These are phyloP conservation scores for Chrosomus eos DNA, from an alignment of 2,797 vertebrate genomes.

Conservation along the genomic window DNA sequence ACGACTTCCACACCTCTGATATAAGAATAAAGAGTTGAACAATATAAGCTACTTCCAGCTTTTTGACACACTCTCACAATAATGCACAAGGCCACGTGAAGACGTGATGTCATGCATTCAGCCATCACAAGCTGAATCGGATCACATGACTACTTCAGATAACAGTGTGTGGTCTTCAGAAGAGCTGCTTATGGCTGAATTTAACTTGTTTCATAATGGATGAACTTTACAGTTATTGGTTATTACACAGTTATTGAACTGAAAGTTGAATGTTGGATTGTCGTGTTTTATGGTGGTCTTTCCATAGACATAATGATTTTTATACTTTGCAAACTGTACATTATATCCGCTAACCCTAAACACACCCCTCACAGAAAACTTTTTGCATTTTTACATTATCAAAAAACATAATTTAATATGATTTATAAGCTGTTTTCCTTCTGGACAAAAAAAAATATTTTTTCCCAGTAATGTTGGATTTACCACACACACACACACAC, in stretches of 20 bases:
- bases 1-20: neutral
- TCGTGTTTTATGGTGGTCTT: neutral
- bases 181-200: neutral
- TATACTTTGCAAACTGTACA: neutral
- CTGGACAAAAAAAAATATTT: neutral
- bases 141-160: constrained; percentile 4
- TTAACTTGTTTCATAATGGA: neutral
- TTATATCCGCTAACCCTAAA: neutral
- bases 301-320: neutral
- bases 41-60: neutral
- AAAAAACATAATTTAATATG: neutral
- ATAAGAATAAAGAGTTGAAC: neutral
- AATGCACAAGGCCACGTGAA: neutral
- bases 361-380: neutral
- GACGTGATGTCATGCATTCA: neutral
- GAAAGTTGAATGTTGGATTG: neutral
- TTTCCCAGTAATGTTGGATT: neutral
- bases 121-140: neutral
- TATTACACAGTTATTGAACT: neutral
- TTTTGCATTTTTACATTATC: neutral
- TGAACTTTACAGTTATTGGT: too few relatives aligned
- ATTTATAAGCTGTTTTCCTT: neutral
- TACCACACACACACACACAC: neutral
- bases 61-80: neutral
- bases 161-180: neutral